These are phyloP conservation scores for Diaprepes abbreviatus DNA, from an alignment of 2,888 invertebrate genomes.

Conservation along the genomic window DNA sequence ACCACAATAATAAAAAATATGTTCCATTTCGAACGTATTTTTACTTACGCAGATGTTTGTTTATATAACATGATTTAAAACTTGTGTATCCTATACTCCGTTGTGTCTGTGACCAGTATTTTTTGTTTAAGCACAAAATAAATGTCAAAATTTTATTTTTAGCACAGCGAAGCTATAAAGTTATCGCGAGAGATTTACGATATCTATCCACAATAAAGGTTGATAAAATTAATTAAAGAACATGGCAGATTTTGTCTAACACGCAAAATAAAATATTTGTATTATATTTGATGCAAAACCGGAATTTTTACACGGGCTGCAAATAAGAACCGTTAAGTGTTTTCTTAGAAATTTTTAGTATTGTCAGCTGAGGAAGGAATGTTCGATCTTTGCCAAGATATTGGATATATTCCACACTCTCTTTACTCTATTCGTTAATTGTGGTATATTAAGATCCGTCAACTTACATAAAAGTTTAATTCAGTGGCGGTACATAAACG, in stretches of 20 bases:
- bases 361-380: slow-evolving; percentile 17
- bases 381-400: slow-evolving; percentile 15
- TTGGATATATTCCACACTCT: slow-evolving; percentile 11
- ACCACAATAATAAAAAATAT: background rate
- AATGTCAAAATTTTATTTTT: slow-evolving; percentile 22
- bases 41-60: slow-evolving; percentile 17
- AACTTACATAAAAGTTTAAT: background rate
- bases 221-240: slow-evolving; percentile 15
- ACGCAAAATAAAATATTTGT: slow-evolving; percentile 5
- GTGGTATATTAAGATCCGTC: slow-evolving; percentile 5
- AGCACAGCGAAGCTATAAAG: slow-evolving; percentile 22
- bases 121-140: slow-evolving; percentile 19
- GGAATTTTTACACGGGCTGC: background rate
- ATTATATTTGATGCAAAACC: background rate
- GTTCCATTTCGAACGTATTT: background rate
- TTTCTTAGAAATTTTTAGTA: slow-evolving; percentile 18
- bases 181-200: slow-evolving; percentile 37
- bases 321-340: slow-evolving; percentile 4
- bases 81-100: slow-evolving; percentile 1
- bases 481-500: background rate
- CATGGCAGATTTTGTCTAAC: slow-evolving; percentile 5
- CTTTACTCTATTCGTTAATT: slow-evolving; percentile 15
- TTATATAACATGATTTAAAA: slow-evolving; percentile 31
- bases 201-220: slow-evolving; percentile 19
- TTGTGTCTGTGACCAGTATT: slow-evolving; percentile 24